These are phyloP conservation scores for Seira musarum DNA, from an alignment of 2,888 invertebrate genomes.

Conservation along the genomic window DNA sequence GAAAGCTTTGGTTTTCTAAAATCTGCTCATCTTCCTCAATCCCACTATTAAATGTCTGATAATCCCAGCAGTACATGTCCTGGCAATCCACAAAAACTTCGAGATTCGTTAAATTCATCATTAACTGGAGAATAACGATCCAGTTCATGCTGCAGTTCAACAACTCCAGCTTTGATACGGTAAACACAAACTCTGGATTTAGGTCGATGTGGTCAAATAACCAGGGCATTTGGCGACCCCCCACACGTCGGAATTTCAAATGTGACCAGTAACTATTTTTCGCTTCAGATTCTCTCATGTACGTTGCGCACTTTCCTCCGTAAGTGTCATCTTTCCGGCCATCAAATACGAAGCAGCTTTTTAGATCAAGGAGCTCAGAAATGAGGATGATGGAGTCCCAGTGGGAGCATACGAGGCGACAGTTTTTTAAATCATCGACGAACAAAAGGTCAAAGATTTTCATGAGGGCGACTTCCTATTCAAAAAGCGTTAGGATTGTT, in stretches of 20 bases:
- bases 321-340: slow-evolving; percentile 64
- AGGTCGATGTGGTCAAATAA: slow-evolving; percentile 44
- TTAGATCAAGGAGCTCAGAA: slow-evolving; percentile 52
- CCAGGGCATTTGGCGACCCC: slow-evolving; percentile 64
- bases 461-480: slow-evolving; percentile 57
- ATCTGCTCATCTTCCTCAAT: slow-evolving; percentile 67
- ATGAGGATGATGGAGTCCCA: slow-evolving; percentile 60
- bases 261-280: slow-evolving; percentile 63
- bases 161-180: slow-evolving; percentile 65
- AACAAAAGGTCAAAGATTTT: slow-evolving; percentile 56
- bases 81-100: slow-evolving; percentile 61
- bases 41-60: slow-evolving; percentile 65
- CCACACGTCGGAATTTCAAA: slow-evolving; percentile 58
- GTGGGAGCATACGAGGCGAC: slow-evolving; percentile 50
- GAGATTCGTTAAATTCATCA: slow-evolving; percentile 64
- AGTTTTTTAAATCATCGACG: slow-evolving; percentile 58
- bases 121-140: slow-evolving; percentile 62
- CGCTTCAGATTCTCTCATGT: slow-evolving; percentile 56
- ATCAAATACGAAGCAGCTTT: slow-evolving; percentile 65
- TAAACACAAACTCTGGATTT: slow-evolving; percentile 37
- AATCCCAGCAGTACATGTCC: slow-evolving; percentile 67
- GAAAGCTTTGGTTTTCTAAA: slow-evolving; percentile 57
- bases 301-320: slow-evolving; percentile 55
- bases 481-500: too few relatives aligned
- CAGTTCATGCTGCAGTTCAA: slow-evolving; percentile 67